A percentile compares a stretch with the other conserved stretches of the same genome.
These are phyloP conservation scores for Burhinus bistriatus DNA, from an alignment of 2,113 vertebrate genomes.

Conservation along the genomic window DNA sequence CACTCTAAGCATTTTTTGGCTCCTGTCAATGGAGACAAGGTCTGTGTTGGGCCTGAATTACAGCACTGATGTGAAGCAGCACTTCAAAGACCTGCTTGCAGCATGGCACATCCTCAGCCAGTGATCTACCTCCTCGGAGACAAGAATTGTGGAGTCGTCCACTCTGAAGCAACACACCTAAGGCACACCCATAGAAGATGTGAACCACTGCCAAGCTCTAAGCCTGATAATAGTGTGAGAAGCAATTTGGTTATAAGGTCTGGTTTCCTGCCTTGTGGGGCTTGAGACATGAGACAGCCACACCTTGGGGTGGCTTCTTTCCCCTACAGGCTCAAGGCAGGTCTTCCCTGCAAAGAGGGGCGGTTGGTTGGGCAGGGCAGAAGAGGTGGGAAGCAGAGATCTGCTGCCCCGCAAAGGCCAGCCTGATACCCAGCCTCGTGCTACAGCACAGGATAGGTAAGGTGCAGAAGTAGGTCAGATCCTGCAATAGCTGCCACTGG, in stretches of 20 bases:
- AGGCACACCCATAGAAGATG: background rate
- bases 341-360: background rate
- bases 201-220: background rate
- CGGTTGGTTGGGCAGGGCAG: accelerated
- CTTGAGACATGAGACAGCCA: background rate
- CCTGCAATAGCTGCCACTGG: background rate
- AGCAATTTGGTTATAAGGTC: background rate
- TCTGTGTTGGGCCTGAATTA: background rate
- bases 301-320: background rate
- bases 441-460: background rate
- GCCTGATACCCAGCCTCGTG: background rate
- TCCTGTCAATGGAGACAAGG: background rate
- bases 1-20: background rate
- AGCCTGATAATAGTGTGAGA: background rate
- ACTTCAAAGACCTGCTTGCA: background rate
- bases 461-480: background rate
- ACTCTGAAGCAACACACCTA: background rate
- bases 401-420: background rate
- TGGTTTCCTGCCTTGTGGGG: background rate
- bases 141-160: background rate
- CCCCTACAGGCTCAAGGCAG: background rate
- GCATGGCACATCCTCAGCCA: accelerated
- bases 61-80: background rate
- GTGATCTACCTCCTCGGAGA: background rate
- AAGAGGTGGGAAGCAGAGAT: background rate